Evolutionary conservation across 1,140 invertebrate species (phyloP), one percentile per base, ranked within the genome.

Genomic region (Drosophila sturtevanti): DNA sequence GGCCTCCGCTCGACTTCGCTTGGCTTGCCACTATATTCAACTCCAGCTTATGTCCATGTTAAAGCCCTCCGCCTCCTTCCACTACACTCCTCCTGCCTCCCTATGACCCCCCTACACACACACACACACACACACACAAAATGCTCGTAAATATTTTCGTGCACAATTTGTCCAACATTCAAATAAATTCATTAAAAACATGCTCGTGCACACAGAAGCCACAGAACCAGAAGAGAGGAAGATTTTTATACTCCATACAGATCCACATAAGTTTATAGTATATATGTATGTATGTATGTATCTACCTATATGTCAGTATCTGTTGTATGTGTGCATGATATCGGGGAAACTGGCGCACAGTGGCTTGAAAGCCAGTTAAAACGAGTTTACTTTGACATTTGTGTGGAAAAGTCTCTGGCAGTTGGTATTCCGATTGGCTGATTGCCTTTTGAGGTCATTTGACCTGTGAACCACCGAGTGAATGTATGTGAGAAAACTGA

Each of bases 131-230:
- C 56, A 55, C 55, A 66, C 60, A 61, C 72, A 78, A 63, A 75
- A 87, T 73, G 80, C 63, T 89, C 84, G 85, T 89, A 89, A 89
- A 89, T 89, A 89, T 89, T 71, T 89, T 79, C 72, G 84, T 87
- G 84, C 79, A 89, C 84, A 89, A 89, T 89, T 89, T 89, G 84
- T 89, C 84, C 84, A 89, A 89, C 84, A 89, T 85, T 87, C 85
- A 89, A 84, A 89, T 89, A 89, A 89, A 89, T 89, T 89, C 84
- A 89, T 89, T 89, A 89, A 89, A 77, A 63, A 81, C 77, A 86
- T 70, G 74, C 77, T 72, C 64, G 63, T 63, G 62, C 64, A 70
- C 63, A 52, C 65, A 56, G 58, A 62, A 41, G 56, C 60, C 48
- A 44, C 48, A 68, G 67, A 52, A 51, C 35, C 12, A 56, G 27